phyloP scores from a whole-genome alignment of 1,140 invertebrate species.

The Fopius arisanus region DNA sequence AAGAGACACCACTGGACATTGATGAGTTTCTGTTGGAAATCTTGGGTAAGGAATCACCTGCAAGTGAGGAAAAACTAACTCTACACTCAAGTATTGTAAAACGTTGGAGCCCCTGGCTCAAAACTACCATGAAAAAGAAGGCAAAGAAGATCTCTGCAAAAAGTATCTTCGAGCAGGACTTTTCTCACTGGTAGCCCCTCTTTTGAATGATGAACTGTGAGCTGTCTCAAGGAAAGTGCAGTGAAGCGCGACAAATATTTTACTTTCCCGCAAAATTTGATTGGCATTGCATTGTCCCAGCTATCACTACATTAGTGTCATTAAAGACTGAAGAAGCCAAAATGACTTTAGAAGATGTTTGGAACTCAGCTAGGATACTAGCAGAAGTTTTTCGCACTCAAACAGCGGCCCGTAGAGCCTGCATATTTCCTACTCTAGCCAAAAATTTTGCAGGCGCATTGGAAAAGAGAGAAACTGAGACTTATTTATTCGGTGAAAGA shows the following conservation, averaged over 20 bases:
- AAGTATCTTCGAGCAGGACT: slow-evolving; percentile 24
- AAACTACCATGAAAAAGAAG: neutral
- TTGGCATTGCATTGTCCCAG: slow-evolving; percentile 5
- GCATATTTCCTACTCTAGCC: slow-evolving; percentile 24
- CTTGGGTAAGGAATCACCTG: neutral
- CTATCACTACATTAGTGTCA: slow-evolving; percentile 6
- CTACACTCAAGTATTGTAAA: slow-evolving; percentile 7
- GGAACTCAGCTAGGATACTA: slow-evolving; percentile 21
- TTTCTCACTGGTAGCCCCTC: slow-evolving; percentile 25
- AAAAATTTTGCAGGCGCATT: slow-evolving; percentile 28
- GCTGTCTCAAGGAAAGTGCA: slow-evolving; percentile 17
- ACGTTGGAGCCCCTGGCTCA: slow-evolving; percentile 21
- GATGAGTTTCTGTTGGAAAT: neutral
- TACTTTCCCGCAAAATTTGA: slow-evolving; percentile 14
- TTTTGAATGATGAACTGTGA: slow-evolving; percentile 22
- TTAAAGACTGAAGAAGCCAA: slow-evolving; percentile 5
- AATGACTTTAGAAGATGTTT: neutral
- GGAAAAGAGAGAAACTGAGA: slow-evolving; percentile 27
- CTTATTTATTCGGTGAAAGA: slow-evolving; percentile 24
- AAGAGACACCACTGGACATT: neutral
- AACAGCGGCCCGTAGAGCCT: slow-evolving; percentile 21
- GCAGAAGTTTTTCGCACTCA: neutral
- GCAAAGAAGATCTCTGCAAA: slow-evolving; percentile 5
- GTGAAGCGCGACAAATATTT: slow-evolving; percentile 30
- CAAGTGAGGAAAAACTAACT: neutral